Percentiles rank a stretch among this genome's conserved stretches.
These are phyloP conservation scores for Campylorhamphus procurvoides DNA, from an alignment of 2,113 vertebrate genomes.

Conservation along the genomic window DNA sequence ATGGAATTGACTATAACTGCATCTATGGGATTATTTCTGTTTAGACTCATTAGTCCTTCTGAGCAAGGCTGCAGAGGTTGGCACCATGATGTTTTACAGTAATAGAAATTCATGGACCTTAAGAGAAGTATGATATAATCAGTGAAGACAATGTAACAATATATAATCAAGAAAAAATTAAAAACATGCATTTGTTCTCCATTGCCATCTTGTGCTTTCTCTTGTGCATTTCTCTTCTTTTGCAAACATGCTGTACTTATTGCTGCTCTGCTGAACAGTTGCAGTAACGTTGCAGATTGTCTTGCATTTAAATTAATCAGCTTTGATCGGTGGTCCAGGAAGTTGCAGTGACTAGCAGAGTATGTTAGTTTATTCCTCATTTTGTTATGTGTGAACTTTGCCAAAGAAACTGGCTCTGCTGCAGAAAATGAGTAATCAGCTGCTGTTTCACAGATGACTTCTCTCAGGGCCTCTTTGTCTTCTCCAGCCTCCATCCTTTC, in stretches of 20 bases:
- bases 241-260: background rate
- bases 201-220: background rate
- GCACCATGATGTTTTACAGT: background rate
- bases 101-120: background rate
- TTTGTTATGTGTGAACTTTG: background rate
- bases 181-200: background rate
- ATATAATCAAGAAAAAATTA: background rate
- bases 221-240: background rate
- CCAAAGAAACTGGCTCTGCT: background rate
- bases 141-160: background rate
- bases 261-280: background rate
- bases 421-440: background rate
- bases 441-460: background rate
- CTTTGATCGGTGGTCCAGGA: background rate
- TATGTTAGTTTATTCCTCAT: background rate
- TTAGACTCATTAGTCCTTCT: background rate
- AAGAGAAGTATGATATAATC: background rate
- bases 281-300: background rate
- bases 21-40: background rate
- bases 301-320: background rate
- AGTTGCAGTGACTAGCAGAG: background rate
- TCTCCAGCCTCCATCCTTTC: background rate
- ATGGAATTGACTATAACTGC: background rate
- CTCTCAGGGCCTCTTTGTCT: background rate
- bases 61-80: background rate